Evolutionary conservation across 2,888 invertebrate genomes (phyloP), one percentile per base, ranked within the genome.

Genomic region (Agrochola litura): DNA sequence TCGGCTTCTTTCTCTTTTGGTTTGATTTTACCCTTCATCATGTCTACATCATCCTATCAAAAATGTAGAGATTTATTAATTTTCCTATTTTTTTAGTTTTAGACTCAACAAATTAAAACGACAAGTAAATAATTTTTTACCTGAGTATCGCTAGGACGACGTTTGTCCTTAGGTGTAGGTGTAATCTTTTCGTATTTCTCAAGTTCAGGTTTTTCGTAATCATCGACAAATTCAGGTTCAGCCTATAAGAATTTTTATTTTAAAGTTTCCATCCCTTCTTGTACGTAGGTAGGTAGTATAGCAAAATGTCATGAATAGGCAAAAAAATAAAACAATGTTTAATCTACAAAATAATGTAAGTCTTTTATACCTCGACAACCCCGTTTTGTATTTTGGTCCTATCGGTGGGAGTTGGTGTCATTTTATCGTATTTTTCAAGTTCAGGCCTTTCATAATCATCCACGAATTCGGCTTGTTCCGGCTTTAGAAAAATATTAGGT

Each of bases 371-470:
- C 96, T 96, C 94, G 86, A 92, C 90, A 82, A 96, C 91, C 77
- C 96, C 96, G 78, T 96, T 96, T 92, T 95, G 94, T 89, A 95
- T 96, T 93, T 96, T 96, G 64, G 91, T 90, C 84, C 92, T 96
- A 85, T 96, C 96, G 52, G 89, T 89, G 61, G 95, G 92, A 66
- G 96, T 95, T 69, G 96, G 96, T 87, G 96, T 94, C 61, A 97
- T 82, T 93, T 97, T 97, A 90, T 98, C 97, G 89, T 97, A 98
- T 94, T 97, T 98, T 91, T 98, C 98, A 77, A 98, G 95, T 49
- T 97, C 97, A 0, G 98, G 97, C 83, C 98, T 97, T 92, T 98
- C 98, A 91, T 98, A 98, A 94, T 98, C 98, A 61, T 98, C 98
- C 75, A 97, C 95, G 72, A 97, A 96, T 83, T 97, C 97, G 84